These are phyloP conservation scores for Limonius californicus DNA, from an alignment of 1,140 invertebrate genomes.

Conservation along the genomic window DNA sequence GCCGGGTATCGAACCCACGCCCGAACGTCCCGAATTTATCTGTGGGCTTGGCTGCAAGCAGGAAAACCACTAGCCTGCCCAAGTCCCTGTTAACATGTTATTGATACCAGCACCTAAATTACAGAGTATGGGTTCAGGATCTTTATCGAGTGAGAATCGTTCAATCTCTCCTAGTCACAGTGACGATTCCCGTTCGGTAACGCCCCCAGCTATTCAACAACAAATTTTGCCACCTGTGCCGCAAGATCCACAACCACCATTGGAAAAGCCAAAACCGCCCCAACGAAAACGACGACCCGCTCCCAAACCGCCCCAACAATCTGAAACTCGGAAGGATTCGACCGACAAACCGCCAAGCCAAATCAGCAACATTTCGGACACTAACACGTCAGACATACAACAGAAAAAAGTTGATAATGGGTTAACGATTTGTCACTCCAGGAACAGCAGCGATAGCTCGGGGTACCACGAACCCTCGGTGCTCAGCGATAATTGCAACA, in stretches of 20 bases:
- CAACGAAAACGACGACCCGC: conserved; percentile 57
- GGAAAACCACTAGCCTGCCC: no score
- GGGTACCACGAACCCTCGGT: conserved; percentile 73
- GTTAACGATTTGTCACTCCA: conserved; percentile 59
- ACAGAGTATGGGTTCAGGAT: conserved; percentile 44
- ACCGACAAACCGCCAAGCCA: conserved; percentile 19
- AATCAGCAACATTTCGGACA: conserved; percentile 33
- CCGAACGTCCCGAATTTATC: no score
- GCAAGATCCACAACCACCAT: conserved; percentile 35
- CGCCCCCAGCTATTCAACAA: conserved; percentile 36
- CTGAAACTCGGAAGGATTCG: conserved; percentile 15
- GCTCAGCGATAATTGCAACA: conserved; percentile 59
- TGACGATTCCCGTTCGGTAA: conserved; percentile 44
- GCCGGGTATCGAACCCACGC: no score
- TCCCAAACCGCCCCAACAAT: conserved; percentile 53
- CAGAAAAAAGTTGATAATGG: conserved; percentile 31
- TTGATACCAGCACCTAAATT: no score
- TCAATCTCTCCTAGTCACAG: conserved; percentile 45
- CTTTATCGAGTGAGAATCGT: conserved; percentile 43
- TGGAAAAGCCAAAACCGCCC: conserved; percentile 50
- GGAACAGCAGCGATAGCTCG: conserved; percentile 72
- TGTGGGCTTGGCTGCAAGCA: no score
- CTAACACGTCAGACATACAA: not conserved
- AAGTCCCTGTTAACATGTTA: no score
- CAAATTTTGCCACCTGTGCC: conserved; percentile 17